These are phyloP conservation scores for Pampusana beccarii DNA, from an alignment of 2,113 vertebrate genomes.

Conservation along the genomic window DNA sequence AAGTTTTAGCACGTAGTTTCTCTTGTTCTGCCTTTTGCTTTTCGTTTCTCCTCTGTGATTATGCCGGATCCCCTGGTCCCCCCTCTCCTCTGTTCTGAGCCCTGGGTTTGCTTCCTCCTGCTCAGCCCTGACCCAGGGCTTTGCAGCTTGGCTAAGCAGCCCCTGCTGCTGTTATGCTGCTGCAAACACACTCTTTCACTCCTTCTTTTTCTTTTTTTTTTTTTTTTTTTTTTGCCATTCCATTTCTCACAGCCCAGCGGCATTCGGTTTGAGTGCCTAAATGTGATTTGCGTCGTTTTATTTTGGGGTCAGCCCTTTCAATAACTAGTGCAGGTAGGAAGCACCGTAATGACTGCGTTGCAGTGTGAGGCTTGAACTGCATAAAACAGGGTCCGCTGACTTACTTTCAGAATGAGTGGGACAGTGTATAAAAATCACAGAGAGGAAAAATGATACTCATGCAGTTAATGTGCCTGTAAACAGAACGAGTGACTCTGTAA, in stretches of 20 bases:
- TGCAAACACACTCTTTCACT: not conserved
- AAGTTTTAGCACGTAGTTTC: slow-evolving; percentile 42
- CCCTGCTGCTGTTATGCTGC: not conserved
- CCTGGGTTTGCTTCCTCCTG: not conserved
- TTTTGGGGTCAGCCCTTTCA: slow-evolving; percentile 29
- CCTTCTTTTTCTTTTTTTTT: no score
- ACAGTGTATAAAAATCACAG: slow-evolving; percentile 22
- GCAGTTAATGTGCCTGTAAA: slow-evolving; percentile 55
- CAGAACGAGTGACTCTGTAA: slow-evolving; percentile 57
- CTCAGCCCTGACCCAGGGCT: not conserved
- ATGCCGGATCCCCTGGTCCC: not conserved
- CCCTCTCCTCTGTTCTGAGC: not conserved
- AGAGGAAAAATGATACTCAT: slow-evolving; percentile 43
- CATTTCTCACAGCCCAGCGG: rapidly evolving
- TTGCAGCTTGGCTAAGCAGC: not conserved
- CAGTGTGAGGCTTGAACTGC: not conserved
- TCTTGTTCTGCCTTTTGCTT: slow-evolving; percentile 16
- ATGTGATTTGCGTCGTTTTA: not conserved
- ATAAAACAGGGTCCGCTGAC: not conserved
- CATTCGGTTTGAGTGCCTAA: rapidly evolving
- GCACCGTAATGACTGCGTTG: not conserved
- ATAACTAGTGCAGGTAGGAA: not conserved
- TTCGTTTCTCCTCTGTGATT: not conserved
- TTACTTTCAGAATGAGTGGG: slow-evolving; percentile 55
- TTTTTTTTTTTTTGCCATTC: not conserved